phyloP scores from a whole-genome alignment of 2,797 vertebrate genomes.

The Arctocebus calabarensis region DNA sequence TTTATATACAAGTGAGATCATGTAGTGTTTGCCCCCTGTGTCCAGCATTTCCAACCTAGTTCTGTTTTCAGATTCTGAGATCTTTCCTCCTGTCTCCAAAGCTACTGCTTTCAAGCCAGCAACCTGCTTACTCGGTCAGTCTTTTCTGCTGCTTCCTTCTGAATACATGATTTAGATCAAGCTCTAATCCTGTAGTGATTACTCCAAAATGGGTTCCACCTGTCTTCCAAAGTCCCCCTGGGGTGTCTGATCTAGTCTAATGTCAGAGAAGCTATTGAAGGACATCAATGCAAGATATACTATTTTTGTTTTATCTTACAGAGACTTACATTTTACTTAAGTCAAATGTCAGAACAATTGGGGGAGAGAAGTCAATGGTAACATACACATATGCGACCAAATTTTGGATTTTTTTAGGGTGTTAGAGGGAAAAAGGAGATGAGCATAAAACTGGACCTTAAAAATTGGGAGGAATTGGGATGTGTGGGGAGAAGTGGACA shows the following conservation, averaged over 20 bases:
- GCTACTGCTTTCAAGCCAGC: not conserved
- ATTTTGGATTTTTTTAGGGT: not conserved
- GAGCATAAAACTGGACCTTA: not conserved
- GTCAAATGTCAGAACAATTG: constrained; percentile 6
- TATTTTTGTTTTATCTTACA: constrained; percentile 35
- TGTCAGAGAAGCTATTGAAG: not conserved
- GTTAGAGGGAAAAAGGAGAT: not conserved
- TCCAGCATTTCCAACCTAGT: not conserved
- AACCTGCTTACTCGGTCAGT: not conserved
- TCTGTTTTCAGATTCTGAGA: not conserved
- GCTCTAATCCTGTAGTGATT: not conserved
- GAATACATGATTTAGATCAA: not conserved
- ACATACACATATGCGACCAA: not conserved
- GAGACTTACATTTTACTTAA: not conserved
- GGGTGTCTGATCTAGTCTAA: not conserved
- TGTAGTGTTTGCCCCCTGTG: not conserved
- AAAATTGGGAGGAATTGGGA: not conserved
- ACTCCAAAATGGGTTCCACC: not conserved
- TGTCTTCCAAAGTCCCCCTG: not conserved
- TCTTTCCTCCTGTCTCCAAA: not conserved
- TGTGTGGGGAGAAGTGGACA: not conserved
- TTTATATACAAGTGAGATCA: not conserved
- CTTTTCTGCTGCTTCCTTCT: not conserved
- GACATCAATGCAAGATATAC: not conserved
- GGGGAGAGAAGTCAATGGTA: not conserved